Percentiles rank a stretch among this genome's conserved stretches.
Conservation (phyloP, 2,888 invertebrate genomes). For the Pharmacophagus antenor region DNA sequence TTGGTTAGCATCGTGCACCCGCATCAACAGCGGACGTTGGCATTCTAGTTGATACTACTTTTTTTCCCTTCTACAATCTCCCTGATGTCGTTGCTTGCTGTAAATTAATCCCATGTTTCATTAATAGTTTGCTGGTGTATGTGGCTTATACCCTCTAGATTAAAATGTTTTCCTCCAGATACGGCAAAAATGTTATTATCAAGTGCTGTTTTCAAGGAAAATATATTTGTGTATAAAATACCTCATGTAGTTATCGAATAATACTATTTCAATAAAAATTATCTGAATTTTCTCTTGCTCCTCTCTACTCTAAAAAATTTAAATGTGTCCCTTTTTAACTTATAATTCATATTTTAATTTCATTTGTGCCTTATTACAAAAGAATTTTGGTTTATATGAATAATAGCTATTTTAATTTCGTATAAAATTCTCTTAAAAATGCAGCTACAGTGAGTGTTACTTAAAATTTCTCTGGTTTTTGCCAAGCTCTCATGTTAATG, state of each 20-base stretch:
- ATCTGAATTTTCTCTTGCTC: too few species aligned
- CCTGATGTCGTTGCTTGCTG: background rate
- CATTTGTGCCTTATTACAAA: too few species aligned
- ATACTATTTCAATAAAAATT: too few species aligned
- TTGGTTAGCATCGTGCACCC: slow-evolving; percentile 40
- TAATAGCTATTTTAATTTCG: background rate
- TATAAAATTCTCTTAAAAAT: background rate
- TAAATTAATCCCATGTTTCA: background rate
- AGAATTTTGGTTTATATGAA: background rate
- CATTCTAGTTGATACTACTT: background rate
- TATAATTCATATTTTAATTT: too few species aligned
- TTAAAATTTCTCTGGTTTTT: too few species aligned
- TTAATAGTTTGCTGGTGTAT: background rate
- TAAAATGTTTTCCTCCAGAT: background rate
- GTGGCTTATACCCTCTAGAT: background rate
- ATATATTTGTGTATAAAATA: too few species aligned
- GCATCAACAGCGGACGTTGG: slow-evolving; percentile 31
- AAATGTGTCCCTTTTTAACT: too few species aligned
- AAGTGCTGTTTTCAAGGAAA: too few species aligned
- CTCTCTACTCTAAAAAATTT: too few species aligned
- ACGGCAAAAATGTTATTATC: background rate
- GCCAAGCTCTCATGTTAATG: background rate
- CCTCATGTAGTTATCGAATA: too few species aligned
- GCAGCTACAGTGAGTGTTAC: too few species aligned
- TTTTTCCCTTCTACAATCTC: background rate